These are phyloP conservation scores for Mastomys natalensis DNA, from an alignment of 2,113 vertebrate genomes.

Conservation along the genomic window DNA sequence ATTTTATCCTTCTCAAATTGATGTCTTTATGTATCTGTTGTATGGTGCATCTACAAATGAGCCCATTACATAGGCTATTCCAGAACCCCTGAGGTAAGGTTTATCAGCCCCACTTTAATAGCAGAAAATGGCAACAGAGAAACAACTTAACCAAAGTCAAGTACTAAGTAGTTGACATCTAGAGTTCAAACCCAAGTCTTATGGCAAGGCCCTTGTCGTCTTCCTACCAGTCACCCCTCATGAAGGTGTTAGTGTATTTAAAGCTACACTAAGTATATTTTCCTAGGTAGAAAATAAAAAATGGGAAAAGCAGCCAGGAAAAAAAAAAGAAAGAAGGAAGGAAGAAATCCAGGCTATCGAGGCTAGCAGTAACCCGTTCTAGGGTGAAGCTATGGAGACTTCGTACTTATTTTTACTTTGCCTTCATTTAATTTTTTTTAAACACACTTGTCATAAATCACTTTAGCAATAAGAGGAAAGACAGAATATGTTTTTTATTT, in stretches of 20 bases:
- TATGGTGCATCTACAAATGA: not conserved
- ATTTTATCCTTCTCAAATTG: slow-evolving; percentile 27
- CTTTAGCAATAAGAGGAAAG: not conserved
- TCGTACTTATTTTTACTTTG: slow-evolving; percentile 45
- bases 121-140: slow-evolving; percentile 50
- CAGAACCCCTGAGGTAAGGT: not conserved
- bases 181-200: not conserved
- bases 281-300: not conserved
- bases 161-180: not conserved
- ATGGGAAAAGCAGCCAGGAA: not conserved
- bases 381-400: not conserved
- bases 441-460: slow-evolving; percentile 2
- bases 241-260: not conserved
- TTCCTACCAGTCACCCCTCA: not conserved
- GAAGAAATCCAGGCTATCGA: not conserved
- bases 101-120: slow-evolving; percentile 10
- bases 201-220: not conserved
- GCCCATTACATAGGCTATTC: not conserved
- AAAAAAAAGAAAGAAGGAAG: not conserved
- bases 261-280: not conserved
- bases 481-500: not conserved
- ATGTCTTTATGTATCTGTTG: not conserved
- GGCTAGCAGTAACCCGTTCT: not conserved
- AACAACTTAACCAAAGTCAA: not conserved
- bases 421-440: not conserved